These are phyloP conservation scores for Ctenopoma kingsleyae DNA, from an alignment of 2,797 vertebrate genomes.

Conservation along the genomic window DNA sequence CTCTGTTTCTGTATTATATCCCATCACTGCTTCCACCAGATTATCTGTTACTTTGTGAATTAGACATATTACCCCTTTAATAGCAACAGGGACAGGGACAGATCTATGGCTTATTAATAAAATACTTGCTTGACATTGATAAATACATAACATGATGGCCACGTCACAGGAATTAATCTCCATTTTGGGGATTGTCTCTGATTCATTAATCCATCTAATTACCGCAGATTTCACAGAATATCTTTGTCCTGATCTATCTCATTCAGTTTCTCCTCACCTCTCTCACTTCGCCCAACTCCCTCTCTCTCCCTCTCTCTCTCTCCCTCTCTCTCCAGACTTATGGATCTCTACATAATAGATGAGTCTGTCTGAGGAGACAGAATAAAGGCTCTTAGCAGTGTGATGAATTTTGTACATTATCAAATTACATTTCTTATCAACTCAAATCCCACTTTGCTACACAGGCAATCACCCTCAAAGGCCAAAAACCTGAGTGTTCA, in stretches of 20 bases:
- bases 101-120: conserved; percentile 79
- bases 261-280: conserved; percentile 49
- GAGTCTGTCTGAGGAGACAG: conserved; percentile 70
- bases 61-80: conserved; percentile 74
- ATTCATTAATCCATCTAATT: conserved; percentile 81
- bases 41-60: conserved; percentile 78
- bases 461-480: conserved; percentile 36
- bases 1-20: conserved; percentile 42
- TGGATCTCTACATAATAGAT: conserved; percentile 79
- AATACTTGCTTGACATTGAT: conserved; percentile 81
- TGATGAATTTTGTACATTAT: conserved; percentile 78
- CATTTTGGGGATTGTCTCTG: conserved; percentile 72
- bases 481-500: conserved; percentile 38
- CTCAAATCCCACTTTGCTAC: conserved; percentile 43
- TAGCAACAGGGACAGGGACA: conserved; percentile 64
- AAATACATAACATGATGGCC: conserved; percentile 77
- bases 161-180: conserved; percentile 77
- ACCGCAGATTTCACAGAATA: conserved; percentile 70
- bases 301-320: conserved; percentile 12
- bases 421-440: conserved; percentile 78
- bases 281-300: conserved; percentile 22
- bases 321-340: conserved; percentile 51
- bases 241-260: conserved; percentile 65
- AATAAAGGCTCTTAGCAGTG: conserved; percentile 67
- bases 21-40: conserved; percentile 56